These are phyloP conservation scores for Sebastes schlegelii DNA, from an alignment of 2,113 vertebrate species.

Conservation along the genomic window DNA sequence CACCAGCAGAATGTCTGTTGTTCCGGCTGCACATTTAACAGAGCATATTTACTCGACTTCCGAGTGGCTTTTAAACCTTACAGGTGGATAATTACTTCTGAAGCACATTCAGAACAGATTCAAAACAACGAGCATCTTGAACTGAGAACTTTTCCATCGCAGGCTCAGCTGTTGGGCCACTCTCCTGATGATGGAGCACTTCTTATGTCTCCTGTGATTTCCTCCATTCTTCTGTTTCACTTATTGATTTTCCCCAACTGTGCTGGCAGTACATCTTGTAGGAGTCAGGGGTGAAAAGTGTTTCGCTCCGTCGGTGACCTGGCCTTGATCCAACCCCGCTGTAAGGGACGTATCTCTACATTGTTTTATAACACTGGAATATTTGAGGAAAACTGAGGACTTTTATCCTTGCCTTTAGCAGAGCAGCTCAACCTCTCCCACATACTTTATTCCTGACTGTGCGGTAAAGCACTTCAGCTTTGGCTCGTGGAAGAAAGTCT, in stretches of 20 bases:
- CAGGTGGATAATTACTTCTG: neutral
- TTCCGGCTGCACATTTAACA: neutral
- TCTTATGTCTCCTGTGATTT: neutral
- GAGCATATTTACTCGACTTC: neutral
- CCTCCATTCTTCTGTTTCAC: constrained; percentile 20
- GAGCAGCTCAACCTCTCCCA: neutral
- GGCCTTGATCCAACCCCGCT: neutral
- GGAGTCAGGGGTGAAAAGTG: constrained; percentile 7
- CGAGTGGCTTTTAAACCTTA: neutral
- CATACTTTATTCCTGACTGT: constrained; percentile 1
- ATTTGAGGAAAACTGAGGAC: neutral
- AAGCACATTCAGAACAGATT: neutral
- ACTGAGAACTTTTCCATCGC: neutral
- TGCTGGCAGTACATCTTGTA: constrained; percentile 21
- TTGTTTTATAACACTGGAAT: neutral
- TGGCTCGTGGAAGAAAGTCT: neutral
- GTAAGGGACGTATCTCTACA: neutral
- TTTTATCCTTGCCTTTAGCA: neutral
- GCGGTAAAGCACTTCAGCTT: neutral
- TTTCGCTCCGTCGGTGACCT: neutral
- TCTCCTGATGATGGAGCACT: neutral
- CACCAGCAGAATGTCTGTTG: neutral
- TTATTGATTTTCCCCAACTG: constrained; percentile 36
- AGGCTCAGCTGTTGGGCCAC: neutral
- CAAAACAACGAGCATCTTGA: neutral